A percentile compares a stretch with the other conserved stretches of the same genome.
Evolutionary conservation across 2,113 vertebrate species (phyloP).

Genomic region (Nycticebus coucang): DNA sequence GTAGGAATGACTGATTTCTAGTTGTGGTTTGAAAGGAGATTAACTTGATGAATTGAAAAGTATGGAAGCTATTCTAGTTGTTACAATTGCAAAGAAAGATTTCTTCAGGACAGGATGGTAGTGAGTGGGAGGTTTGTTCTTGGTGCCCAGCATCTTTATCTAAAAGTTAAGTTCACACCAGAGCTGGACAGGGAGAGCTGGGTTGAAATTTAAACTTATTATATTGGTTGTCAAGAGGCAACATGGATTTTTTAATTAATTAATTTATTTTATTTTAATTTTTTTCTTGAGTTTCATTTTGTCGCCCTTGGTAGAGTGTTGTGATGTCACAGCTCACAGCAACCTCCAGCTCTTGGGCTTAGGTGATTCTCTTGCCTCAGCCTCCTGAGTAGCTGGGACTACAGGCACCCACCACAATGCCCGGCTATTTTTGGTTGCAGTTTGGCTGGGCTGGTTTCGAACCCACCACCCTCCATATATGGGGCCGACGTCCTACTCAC

Average conservation of each 20-base stretch:
- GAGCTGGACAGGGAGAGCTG: not conserved
- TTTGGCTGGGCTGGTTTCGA: too few species aligned
- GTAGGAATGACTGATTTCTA: slow-evolving; percentile 18
- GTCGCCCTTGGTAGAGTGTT: too few species aligned
- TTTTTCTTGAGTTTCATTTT: too few species aligned
- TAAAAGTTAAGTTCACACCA: not conserved
- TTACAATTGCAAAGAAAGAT: not conserved
- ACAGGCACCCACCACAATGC: too few species aligned
- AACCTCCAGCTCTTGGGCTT: too few species aligned
- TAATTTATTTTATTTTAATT: too few species aligned
- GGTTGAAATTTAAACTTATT: slow-evolving; percentile 44
- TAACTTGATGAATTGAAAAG: not conserved
- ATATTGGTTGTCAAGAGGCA: not conserved
- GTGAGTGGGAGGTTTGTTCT: not conserved
- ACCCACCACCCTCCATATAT: too few species aligned
- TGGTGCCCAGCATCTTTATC: slow-evolving; percentile 12
- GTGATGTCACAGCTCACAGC: too few species aligned
- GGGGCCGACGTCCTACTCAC: too few species aligned
- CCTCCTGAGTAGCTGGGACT: too few species aligned
- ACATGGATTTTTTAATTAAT: not conserved
- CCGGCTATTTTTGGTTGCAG: too few species aligned
- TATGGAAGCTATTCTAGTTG: slow-evolving; percentile 11
- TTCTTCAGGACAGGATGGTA: slow-evolving; percentile 1
- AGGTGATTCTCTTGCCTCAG: too few species aligned
- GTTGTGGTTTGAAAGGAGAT: slow-evolving; percentile 14